These are phyloP conservation scores for Drosophila nigricruria DNA, from an alignment of 2,888 invertebrate genomes.

Conservation along the genomic window DNA sequence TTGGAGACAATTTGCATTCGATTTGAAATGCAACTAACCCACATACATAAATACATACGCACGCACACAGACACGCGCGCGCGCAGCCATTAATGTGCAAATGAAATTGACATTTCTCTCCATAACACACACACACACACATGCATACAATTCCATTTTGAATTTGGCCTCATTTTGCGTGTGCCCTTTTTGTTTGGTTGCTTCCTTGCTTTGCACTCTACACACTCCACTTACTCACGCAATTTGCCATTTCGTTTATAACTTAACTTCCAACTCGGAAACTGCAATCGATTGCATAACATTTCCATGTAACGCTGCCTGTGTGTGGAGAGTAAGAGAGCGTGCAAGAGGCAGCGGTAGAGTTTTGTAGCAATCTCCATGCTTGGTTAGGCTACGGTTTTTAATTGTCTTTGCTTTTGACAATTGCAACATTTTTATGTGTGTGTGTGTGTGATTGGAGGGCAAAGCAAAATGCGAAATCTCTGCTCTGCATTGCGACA, in stretches of 20 bases:
- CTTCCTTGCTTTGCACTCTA: constrained; percentile 21
- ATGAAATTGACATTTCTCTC: constrained; percentile 43
- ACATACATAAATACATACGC: constrained; percentile 33
- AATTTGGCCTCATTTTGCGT: constrained; percentile 47
- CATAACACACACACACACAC: constrained; percentile 10
- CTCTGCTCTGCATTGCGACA: no score
- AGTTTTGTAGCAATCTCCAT: constrained; percentile 35
- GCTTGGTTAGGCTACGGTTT: constrained; percentile 32
- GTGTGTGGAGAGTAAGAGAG: constrained; percentile 2
- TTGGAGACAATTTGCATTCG: constrained; percentile 29
- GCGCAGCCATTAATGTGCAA: constrained; percentile 12
- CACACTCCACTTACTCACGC: constrained; percentile 31
- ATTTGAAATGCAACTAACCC: constrained; percentile 43
- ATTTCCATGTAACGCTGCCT: constrained; percentile 27
- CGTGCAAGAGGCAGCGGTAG: constrained; percentile 10
- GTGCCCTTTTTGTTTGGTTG: constrained; percentile 36
- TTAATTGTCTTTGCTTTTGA: constrained; percentile 50
- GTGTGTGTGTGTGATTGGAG: constrained; percentile 24
- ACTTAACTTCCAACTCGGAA: constrained; percentile 44
- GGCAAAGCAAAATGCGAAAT: constrained; percentile 55
- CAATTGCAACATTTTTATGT: constrained; percentile 59
- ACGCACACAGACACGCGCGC: not conserved
- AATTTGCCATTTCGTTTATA: constrained; percentile 60
- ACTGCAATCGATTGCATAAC: constrained; percentile 63
- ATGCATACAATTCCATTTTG: constrained; percentile 27